Conservation (phyloP, 2,888 invertebrate genomes). For the Tenodera sinensis region DNA sequence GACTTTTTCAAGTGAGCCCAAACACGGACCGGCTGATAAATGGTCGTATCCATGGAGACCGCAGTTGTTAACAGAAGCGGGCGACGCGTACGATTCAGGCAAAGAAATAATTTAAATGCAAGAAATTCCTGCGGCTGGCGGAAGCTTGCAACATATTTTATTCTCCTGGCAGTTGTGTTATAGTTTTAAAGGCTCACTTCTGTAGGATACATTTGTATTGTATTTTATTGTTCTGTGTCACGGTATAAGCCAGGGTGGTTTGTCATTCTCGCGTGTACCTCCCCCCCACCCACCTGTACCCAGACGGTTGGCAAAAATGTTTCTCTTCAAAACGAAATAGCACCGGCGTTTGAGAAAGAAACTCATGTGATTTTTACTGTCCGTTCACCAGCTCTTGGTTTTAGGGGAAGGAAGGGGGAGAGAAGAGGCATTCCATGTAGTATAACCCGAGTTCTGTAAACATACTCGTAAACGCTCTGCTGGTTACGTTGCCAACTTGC, state of each 20-base stretch:
- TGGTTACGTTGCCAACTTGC: too few species aligned
- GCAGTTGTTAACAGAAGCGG: background rate
- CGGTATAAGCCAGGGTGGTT: background rate
- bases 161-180: background rate
- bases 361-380: too few species aligned
- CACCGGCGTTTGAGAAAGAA: too few species aligned
- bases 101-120: background rate
- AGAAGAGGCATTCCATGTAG: too few species aligned
- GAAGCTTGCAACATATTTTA: background rate
- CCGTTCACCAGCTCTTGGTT: too few species aligned
- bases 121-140: background rate
- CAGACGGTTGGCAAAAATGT: background rate
- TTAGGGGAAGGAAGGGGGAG: too few species aligned
- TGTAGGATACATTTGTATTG: background rate
- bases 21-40: background rate
- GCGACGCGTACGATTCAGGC: background rate
- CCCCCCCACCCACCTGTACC: background rate
- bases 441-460: too few species aligned
- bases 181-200: background rate
- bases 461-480: too few species aligned
- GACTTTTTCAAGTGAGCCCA: background rate
- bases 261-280: background rate
- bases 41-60: background rate
- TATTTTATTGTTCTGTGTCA: background rate
- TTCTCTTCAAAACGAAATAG: too few species aligned